Conservation (phyloP, 2,888 invertebrate species). For the Nomada hirtipes region DNA sequence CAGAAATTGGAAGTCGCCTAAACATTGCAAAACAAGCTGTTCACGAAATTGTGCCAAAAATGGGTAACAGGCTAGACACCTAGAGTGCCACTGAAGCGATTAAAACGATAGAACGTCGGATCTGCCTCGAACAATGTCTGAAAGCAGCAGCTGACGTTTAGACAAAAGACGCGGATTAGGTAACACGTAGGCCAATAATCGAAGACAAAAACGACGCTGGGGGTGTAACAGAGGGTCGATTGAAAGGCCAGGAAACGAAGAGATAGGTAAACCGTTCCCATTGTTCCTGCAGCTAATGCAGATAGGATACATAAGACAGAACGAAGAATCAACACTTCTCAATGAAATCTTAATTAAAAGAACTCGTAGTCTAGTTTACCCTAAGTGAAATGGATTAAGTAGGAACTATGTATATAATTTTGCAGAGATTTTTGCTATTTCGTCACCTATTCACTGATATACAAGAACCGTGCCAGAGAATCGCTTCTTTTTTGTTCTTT, state of each 20-base stretch:
- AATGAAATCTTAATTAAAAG: not conserved
- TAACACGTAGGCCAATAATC: slow-evolving; percentile 12
- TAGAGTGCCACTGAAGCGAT: not conserved
- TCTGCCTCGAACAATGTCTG: not conserved
- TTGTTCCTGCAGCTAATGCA: not conserved
- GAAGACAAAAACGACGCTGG: not conserved
- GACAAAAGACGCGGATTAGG: slow-evolving; percentile 14
- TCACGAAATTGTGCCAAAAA: not conserved
- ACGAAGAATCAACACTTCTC: not conserved
- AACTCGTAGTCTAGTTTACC: too few relatives aligned
- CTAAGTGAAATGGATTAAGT: too few relatives aligned
- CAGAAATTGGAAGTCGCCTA: too few relatives aligned
- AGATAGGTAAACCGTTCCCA: not conserved
- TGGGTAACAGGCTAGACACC: not conserved
- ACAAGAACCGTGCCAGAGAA: slow-evolving; percentile 38
- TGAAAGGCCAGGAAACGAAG: not conserved
- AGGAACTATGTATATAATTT: too few relatives aligned
- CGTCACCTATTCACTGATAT: slow-evolving; percentile 11
- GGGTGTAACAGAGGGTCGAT: not conserved
- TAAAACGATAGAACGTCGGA: not conserved
- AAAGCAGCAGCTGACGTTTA: not conserved
- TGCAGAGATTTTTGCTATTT: not conserved
- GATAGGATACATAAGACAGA: not conserved
- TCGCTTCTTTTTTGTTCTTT: slow-evolving; percentile 49
- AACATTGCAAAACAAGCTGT: not conserved